Evolutionary conservation across 2,113 vertebrate genomes (phyloP), one percentile per base, ranked within the genome.

Genomic region (Spea bombifrons): DNA sequence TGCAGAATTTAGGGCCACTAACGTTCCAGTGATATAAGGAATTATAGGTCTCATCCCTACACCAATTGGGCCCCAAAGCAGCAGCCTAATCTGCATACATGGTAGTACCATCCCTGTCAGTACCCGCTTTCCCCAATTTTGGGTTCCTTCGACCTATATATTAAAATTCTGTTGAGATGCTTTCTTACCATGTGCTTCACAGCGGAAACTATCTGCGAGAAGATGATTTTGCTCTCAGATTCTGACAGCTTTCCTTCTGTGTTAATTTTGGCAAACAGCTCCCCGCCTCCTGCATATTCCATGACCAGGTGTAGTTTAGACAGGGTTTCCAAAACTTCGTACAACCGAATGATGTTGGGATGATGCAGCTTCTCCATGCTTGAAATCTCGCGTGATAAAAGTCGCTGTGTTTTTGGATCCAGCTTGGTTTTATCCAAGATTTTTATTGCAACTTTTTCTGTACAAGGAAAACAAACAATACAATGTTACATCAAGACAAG

Each of bases 361-460:
- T 99, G 97, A 72, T 98, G 95, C 16, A 99, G 89, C 43, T 94
- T 96, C 84, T 99, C 97, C 97, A 99, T 98, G 91, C 94, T 98
- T 57, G 96, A 98, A 85, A 99, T 98, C 87, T 99, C 97, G 44
- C 94, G 88, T 30, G 97, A 98, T 1, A 99, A 89, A 53, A 99
- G 90, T 53, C 92, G 89, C 71, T 98, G 96, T 3, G 97, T 99
- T 85, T 98, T 98, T 86, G 94, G 92, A 84, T 99, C 97, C 83
- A 98, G 85, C 83, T 97, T 97, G 73, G 95, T 96, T 90, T 99
- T 99, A 86, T 99, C 97, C 84, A 99, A 86, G 88, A 99, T 97
- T 89, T 99, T 99, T 83, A 99, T 97, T 61, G 97, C 97, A 83
- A 99, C 97, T 89, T 97, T 99, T 85, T 99, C 97, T 99, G 88